Evolutionary conservation across 92 coral and sea anemone species (phyloP).

Genomic region (Diadumene lineata): DNA sequence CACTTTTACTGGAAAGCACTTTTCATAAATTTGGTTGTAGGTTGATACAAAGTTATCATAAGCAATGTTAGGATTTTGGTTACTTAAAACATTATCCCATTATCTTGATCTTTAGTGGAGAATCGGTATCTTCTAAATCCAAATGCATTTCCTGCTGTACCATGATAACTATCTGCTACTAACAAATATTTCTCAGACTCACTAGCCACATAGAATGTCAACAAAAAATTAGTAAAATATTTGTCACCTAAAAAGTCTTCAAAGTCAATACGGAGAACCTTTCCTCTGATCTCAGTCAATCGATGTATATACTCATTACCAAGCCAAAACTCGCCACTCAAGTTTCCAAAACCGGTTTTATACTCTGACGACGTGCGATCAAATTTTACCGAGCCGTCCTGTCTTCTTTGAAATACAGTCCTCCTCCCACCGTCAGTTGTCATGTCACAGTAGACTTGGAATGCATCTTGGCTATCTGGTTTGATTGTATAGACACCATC

Average conservation of each 20-base stretch:
- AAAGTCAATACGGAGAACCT: constrained; percentile 48
- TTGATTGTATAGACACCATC: constrained; percentile 18
- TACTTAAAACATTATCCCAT: no score
- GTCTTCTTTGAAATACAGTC: constrained; percentile 66
- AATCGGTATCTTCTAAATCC: neutral
- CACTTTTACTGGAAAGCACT: no score
- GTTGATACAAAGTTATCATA: no score
- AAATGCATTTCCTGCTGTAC: neutral
- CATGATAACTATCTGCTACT: neutral
- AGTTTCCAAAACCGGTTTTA: constrained; percentile 66
- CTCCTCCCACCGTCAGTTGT: constrained; percentile 43
- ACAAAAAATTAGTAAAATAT: neutral
- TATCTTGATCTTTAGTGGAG: neutral
- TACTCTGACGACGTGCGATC: constrained; percentile 44
- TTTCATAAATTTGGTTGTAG: no score
- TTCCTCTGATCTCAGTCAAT: constrained; percentile 28
- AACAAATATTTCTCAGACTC: neutral
- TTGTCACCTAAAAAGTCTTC: neutral
- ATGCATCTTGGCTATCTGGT: constrained; percentile 9
- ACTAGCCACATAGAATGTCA: neutral
- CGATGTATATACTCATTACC: constrained; percentile 57
- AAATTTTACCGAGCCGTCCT: constrained; percentile 50
- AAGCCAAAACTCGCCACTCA: constrained; percentile 64
- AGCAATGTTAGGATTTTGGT: no score
- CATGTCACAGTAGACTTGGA: constrained; percentile 44